Evolutionary conservation across 2,113 vertebrate species (phyloP).

Genomic region (Agelaius tricolor): DNA sequence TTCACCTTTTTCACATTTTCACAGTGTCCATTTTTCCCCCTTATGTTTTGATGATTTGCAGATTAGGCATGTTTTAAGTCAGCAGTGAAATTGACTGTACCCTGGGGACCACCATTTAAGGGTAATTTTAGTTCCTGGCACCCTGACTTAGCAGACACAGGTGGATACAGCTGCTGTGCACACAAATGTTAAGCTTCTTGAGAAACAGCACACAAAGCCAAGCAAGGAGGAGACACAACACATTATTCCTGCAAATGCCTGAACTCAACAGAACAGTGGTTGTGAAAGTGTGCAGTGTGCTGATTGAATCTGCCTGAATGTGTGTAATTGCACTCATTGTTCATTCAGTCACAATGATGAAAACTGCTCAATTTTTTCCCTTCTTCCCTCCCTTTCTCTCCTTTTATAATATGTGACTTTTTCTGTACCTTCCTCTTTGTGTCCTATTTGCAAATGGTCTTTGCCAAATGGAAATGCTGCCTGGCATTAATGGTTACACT

Average conservation of each 20-base stretch:
- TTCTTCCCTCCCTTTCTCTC: neutral
- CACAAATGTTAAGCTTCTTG: neutral
- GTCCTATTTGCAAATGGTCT: neutral
- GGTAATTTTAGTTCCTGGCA: neutral
- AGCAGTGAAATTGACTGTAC: neutral
- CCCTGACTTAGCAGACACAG: neutral
- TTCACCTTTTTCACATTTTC: neutral
- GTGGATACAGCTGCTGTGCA: neutral
- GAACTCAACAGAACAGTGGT: neutral
- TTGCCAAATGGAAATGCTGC: neutral
- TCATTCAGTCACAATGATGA: neutral
- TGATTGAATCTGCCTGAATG: neutral
- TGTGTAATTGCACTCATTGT: neutral
- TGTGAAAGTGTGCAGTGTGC: neutral
- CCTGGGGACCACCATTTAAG: neutral
- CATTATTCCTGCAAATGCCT: neutral
- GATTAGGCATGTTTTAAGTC: neutral
- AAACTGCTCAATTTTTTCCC: neutral
- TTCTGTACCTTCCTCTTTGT: neutral
- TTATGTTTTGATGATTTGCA: neutral
- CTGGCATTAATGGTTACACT: neutral
- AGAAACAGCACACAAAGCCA: neutral
- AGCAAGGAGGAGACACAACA: neutral
- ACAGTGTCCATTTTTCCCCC: neutral
- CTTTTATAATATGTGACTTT: neutral